A percentile compares a stretch with the other conserved stretches of the same genome.
These are phyloP conservation scores for Leucopsar rothschildi DNA, from an alignment of 2,113 vertebrate genomes.

Conservation along the genomic window DNA sequence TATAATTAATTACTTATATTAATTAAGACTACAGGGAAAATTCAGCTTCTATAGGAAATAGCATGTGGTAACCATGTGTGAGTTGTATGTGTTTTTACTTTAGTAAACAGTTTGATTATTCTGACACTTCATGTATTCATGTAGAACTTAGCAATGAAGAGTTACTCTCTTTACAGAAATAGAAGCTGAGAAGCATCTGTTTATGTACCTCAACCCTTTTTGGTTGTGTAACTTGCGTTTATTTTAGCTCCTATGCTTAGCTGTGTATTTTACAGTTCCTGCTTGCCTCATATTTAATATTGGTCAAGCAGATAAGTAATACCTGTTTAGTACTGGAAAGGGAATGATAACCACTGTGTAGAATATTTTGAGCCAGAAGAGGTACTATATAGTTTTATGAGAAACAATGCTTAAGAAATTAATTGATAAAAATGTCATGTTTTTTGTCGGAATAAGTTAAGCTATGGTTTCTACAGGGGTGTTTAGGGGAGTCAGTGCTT, in stretches of 20 bases:
- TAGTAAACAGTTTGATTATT: not conserved
- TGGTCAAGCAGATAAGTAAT: not conserved
- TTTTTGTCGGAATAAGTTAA: not conserved
- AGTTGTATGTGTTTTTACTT: not conserved
- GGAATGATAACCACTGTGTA: not conserved
- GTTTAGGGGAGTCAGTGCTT: not conserved
- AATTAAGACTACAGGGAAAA: not conserved
- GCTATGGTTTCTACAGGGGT: not conserved
- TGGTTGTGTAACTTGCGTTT: not conserved
- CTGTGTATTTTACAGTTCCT: not conserved
- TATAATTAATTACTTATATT: not conserved
- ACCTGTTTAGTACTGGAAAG: not conserved
- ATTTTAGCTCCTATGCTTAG: not conserved
- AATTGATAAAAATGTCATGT: accelerated
- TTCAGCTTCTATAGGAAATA: not conserved
- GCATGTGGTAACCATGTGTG: accelerated
- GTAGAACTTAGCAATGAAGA: not conserved
- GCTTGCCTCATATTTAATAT: not conserved
- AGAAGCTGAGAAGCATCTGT: not conserved
- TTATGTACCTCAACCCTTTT: not conserved
- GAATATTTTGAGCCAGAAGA: not conserved
- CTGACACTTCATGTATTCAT: not conserved
- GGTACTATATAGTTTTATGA: not conserved
- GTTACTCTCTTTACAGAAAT: not conserved
- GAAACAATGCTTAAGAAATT: not conserved